Base-by-base conservation (phyloP, 2,888 invertebrate species). In the Caenorhabditis zanzibari region DNA sequence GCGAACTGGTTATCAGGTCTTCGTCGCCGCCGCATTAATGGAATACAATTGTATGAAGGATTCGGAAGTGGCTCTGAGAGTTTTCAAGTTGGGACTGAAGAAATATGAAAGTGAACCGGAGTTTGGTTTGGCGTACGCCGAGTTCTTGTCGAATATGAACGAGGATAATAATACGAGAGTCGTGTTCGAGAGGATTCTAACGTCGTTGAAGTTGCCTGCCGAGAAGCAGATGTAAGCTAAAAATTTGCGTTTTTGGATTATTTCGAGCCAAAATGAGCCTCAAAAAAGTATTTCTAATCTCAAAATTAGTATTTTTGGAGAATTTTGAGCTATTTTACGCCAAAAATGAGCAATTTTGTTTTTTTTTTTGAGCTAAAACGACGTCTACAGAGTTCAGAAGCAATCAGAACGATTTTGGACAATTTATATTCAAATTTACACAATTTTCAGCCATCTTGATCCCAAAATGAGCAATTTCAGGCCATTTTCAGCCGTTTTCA, bases 101-200 rank as follows among this genome's bases (percentile, higher is more conserved):
- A 97, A 97, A 93, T 99, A 97, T 93, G 96, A 96, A 0, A 96
- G 96, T 90, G 96, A 96, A 91, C 96, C 98, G 0, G 97, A 98
- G 89, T 99, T 97, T 91, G 96, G 98, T 77, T 94, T 96, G 86
- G 96, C 96, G 90, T 99, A 98, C 92, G 96, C 99, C 82, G 98
- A 99, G 93, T 99, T 98, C 91, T 93, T 98, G 74, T 97, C 97
- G 10, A 98, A 98, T 95, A 94, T 99, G 52, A 99, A 99, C 93
- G 96, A 99, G 95, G 99, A 99, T 93, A 99, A 99, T 93, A 99
- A 99, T 93, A 99, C 99, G 0, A 94, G 99, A 69, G 99, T 99
- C n/a, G 94, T 99, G 54, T 99, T 98, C 93, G 99, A 99, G 93
- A 94, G 98, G 19, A 97, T 99, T 1, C 94, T 99, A 0, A 96